Conservation (phyloP, 2,113 vertebrate species). For the Thomomys bottae region DNA sequence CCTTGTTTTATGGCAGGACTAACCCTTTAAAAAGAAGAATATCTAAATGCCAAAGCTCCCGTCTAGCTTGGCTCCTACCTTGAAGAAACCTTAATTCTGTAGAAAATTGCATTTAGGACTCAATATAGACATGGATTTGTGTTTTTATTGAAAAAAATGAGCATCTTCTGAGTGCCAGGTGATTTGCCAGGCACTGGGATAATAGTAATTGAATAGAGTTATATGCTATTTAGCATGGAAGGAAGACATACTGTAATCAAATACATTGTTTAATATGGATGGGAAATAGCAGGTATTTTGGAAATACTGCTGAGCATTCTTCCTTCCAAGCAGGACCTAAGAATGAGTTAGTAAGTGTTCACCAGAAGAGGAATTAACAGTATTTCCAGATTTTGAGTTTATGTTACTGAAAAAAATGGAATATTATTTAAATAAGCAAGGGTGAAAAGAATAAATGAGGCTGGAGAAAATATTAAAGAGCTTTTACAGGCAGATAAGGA, state of each 20-base stretch:
- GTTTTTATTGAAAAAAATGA: background rate
- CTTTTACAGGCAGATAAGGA: background rate
- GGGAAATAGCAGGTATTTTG: background rate
- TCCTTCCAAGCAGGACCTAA: background rate
- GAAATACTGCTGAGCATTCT: background rate
- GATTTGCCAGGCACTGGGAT: background rate
- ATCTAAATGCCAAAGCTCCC: background rate
- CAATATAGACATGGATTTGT: background rate
- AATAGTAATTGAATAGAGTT: background rate
- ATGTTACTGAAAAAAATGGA: background rate
- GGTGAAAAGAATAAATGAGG: background rate
- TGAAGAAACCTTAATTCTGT: background rate
- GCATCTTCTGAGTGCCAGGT: background rate
- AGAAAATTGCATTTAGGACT: conserved; percentile 4
- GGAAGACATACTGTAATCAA: background rate
- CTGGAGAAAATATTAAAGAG: background rate
- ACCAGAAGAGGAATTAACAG: background rate
- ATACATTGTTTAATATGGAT: background rate
- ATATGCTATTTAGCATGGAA: background rate
- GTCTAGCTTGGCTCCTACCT: background rate
- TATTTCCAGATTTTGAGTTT: background rate
- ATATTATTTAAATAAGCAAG: background rate
- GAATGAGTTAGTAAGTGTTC: background rate
- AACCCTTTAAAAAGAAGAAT: background rate
- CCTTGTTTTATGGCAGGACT: too few species aligned